Percentiles rank a stretch among this genome's conserved stretches.
phyloP scores from a whole-genome alignment of 2,888 invertebrate species.

The Hydrotaea cyrtoneurina region DNA sequence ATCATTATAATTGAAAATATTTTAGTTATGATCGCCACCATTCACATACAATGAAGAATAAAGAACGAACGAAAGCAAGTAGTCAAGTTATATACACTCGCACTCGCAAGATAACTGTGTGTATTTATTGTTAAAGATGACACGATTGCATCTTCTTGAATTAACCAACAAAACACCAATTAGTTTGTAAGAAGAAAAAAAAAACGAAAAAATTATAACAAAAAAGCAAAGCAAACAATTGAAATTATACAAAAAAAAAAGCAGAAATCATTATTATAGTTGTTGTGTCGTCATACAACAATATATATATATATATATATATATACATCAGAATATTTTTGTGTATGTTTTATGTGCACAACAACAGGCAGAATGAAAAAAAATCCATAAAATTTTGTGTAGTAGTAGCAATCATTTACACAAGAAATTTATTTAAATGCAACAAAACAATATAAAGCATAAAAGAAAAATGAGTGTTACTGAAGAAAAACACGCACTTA shows the following conservation, averaged over 20 bases:
- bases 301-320: conserved; percentile 2
- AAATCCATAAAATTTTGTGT: conserved; percentile 41
- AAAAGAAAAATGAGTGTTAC: conserved; percentile 48
- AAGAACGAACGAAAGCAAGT: not conserved
- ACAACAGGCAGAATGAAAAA: conserved; percentile 31
- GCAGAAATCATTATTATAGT: conserved; percentile 27
- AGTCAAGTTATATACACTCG: not conserved
- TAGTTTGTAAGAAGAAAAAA: conserved; percentile 64
- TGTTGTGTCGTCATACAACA: conserved; percentile 27
- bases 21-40: not conserved
- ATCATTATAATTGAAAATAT: not conserved
- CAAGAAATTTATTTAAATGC: conserved; percentile 18
- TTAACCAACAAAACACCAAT: conserved; percentile 68
- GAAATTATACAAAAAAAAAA: conserved; percentile 36
- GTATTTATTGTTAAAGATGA: conserved; percentile 10
- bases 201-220: conserved; percentile 17
- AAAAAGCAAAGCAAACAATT: conserved; percentile 6
- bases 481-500: conserved; percentile 60
- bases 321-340: conserved; percentile 20
- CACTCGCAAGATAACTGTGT: conserved; percentile 13
- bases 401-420: conserved; percentile 65
- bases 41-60: not conserved
- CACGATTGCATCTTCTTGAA: conserved; percentile 44
- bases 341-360: conserved; percentile 50
- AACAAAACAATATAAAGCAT: conserved; percentile 24